phyloP scores from a whole-genome alignment of 2,113 vertebrate genomes.

The Phalacrocorax carbo region DNA sequence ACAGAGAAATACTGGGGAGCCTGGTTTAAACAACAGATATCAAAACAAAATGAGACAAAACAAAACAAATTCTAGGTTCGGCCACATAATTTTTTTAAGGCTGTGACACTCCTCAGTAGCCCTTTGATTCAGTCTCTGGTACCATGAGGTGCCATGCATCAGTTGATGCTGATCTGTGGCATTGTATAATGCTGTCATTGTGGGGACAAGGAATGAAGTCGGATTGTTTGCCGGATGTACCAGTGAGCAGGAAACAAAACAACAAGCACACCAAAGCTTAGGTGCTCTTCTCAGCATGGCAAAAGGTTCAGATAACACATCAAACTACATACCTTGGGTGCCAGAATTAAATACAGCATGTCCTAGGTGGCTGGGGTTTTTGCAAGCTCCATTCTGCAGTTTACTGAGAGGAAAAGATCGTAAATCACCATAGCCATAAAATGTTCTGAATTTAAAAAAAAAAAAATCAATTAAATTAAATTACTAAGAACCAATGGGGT shows the following conservation, averaged over 20 bases:
- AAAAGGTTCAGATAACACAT: background rate
- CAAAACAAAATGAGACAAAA: background rate
- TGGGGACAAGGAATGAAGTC: background rate
- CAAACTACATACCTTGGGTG: background rate
- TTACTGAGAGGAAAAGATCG: background rate
- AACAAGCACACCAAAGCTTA: background rate
- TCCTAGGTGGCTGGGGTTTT: background rate
- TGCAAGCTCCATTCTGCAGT: background rate
- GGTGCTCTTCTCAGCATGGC: background rate
- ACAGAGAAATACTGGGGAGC: background rate
- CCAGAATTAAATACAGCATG: background rate
- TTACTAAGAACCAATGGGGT: background rate
- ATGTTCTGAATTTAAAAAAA: background rate
- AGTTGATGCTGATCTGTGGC: background rate
- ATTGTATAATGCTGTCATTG: slow-evolving; percentile 49
- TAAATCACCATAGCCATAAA: background rate
- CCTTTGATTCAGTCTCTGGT: background rate
- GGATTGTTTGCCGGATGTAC: background rate
- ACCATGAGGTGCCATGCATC: background rate
- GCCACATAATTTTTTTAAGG: background rate
- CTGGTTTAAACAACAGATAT: background rate
- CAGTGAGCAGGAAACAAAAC: slow-evolving; percentile 14
- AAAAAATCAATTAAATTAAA: background rate
- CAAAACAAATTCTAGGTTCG: background rate
- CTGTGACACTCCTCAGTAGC: background rate